Evolutionary conservation across 1,140 invertebrate genomes (phyloP), one percentile per base, ranked within the genome.

Genomic region (Mycetomoellerius zeteki): DNA sequence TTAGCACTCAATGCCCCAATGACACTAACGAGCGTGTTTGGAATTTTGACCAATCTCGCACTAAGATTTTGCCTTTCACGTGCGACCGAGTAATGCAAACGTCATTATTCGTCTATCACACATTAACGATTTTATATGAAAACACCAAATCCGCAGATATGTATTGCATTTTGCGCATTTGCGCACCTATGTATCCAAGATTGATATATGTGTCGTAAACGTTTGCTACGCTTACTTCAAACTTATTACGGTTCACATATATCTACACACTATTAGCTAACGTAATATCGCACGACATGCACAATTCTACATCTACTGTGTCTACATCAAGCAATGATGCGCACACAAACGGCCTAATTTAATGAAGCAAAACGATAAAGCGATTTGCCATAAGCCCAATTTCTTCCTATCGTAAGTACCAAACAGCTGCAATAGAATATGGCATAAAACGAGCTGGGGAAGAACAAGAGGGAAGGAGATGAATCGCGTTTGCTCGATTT

Each of bases 1-100:
- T 12, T 30, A 14, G 47, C 47, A 33, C 33, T 54, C 67, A 37
- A 82, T 58, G 69, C 16, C 24, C 27, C n/a, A 30, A 8, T 21
- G 50, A 47, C 37, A 27, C 80, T 84, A 84, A 84, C 54, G 69
- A 84, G 27, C 24, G 69, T 84, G 80, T 75, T 73, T 60, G 80
- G 4, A 62, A 84, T 84, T 84, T 84, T 75, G 69, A 81, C 64
- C 60, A 84, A 84, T 60, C 21, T 62, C 69, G 16, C 56, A 30
- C 52, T 60, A 37, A 52, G 43, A 82, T 58, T 73, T 58, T 33
- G 24, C 24, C 16, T 52, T 67, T 33, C 21, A 33, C 21, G 62
- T 37, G 27, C n/a, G 67, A 19, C 24, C 33, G 52, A 37, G 12
- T 60, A 84, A 84, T 84, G 80, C 54, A 75, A 75, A 84, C 37